Evolutionary conservation across 2,113 vertebrate genomes (phyloP), one percentile per base, ranked within the genome.

Genomic region (Syngnathus floridae): DNA sequence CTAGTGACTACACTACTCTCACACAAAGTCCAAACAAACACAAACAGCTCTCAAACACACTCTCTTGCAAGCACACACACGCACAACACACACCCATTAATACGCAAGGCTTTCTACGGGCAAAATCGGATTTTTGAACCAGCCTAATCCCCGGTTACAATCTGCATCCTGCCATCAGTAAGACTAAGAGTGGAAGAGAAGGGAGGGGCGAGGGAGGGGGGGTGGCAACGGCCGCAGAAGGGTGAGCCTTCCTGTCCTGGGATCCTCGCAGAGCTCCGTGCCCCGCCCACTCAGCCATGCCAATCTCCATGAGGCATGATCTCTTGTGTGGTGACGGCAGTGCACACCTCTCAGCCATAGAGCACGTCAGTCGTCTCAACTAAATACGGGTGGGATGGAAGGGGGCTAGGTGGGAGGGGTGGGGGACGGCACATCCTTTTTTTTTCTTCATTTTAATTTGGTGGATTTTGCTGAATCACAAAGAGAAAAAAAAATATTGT

Each of bases 121-220:
- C 88, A 90, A 94, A 97, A 96, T 94, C 94, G 89, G 93, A 95
- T 98, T 95, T 95, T 89, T 93, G 88, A 90, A 90, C 90, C 90
- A 90, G 88, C 84, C 91, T 98, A 97, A 97, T 98, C 96, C 93
- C 90, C 43, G 1, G 87, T 88, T 89, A 91, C 92, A 95, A 95
- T 98, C 96, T 95, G 93, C 90, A 91, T 91, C 91, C 92, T 91
- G 90, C 88, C 82, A 81, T 88, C 82, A 89, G 84, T 73, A 75
- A 79, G 78, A 58, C 82, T 70, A 62, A 70, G 77, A 72, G 72
- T 66, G 69, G 59, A 67, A 66, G 68, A 38, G 64, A 43, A 19
- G 43, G 64, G 54, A 6, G 41, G 8, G 54, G 22, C 26, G 26
- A 3, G 26, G 2, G 26, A 3, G 26, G 54, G 9, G 36, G 8